These are phyloP conservation scores for Catharus fuscescens DNA, from an alignment of 2,113 vertebrate genomes.

Conservation along the genomic window DNA sequence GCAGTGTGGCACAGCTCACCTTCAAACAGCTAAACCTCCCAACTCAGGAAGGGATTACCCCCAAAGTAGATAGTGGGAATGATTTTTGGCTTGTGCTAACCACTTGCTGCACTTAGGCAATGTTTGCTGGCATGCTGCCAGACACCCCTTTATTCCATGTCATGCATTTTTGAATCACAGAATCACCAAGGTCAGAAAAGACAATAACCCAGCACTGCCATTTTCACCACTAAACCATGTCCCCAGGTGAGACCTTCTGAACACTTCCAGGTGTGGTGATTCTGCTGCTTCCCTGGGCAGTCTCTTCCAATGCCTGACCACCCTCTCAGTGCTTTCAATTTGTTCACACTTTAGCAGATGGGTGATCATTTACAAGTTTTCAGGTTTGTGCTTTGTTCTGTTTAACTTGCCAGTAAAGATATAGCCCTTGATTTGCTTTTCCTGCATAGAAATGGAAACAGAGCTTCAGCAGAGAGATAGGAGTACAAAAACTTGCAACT, in stretches of 20 bases:
- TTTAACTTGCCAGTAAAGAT: background rate
- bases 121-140: background rate
- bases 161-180: background rate
- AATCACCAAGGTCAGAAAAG: background rate
- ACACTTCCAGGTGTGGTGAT: background rate
- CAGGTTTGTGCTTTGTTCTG: background rate
- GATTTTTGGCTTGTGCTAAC: background rate
- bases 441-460: background rate
- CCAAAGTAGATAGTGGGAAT: background rate
- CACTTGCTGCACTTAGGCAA: background rate
- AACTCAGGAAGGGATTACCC: background rate
- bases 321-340: background rate
- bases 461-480: background rate
- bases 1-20: background rate
- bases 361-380: background rate
- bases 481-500: background rate
- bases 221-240: background rate
- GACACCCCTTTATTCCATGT: accelerated
- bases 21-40: background rate
- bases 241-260: background rate
- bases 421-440: background rate
- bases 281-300: background rate
- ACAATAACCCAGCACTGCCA: background rate
- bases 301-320: background rate
- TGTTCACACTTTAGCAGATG: background rate